Conservation (phyloP, 2,797 vertebrate species). For the Sphenodon punctatus region DNA sequence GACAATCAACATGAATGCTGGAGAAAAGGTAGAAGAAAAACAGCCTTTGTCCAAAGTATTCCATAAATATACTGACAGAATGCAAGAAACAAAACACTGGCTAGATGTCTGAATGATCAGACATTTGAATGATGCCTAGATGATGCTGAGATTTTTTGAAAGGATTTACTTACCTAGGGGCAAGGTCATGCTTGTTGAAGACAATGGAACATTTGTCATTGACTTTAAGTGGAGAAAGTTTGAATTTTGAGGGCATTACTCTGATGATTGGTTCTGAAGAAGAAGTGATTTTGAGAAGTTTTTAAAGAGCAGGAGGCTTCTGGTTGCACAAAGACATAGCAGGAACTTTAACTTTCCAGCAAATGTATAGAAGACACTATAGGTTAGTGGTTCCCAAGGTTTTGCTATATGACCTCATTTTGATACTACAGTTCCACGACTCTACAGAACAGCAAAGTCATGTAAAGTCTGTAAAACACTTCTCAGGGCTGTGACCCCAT, state of each 20-base stretch:
- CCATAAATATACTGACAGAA: not conserved
- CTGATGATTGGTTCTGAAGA: not conserved
- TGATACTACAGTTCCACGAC: too few relatives aligned
- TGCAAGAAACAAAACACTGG: not conserved
- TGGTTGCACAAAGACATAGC: not conserved
- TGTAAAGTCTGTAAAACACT: too few relatives aligned
- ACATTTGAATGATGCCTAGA: not conserved
- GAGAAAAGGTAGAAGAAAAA: not conserved
- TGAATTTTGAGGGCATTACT: not conserved
- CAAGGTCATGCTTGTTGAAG: not conserved
- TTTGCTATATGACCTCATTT: not conserved
- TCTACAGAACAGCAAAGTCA: too few relatives aligned
- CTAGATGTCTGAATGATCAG: too few relatives aligned
- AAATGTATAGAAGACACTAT: not conserved
- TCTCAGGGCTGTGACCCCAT: too few relatives aligned
- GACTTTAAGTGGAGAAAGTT: not conserved
- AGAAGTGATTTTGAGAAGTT: not conserved
- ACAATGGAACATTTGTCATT: not conserved
- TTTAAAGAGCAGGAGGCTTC: not conserved
- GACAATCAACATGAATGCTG: constrained; percentile 42
- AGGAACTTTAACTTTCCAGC: not conserved
- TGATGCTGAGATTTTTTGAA: not conserved
- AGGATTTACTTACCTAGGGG: not conserved
- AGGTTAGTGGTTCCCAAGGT: not conserved
- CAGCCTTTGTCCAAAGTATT: too few relatives aligned